Conservation (phyloP, 2,888 invertebrate genomes). For the Myopa testacea region DNA sequence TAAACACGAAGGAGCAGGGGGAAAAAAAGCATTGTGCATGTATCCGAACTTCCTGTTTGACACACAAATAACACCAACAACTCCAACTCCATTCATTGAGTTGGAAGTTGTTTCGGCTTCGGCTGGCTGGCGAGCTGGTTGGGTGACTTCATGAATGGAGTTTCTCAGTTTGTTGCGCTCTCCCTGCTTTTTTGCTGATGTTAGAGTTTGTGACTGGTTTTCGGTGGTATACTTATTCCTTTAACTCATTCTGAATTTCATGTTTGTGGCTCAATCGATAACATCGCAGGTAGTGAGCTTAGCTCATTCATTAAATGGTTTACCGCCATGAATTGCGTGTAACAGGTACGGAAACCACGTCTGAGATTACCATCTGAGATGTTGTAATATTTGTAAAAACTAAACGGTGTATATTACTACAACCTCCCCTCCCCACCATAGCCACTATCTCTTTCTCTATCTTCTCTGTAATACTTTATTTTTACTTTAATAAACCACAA, state of each 20-base stretch:
- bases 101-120: neutral
- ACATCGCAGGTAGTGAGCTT: neutral
- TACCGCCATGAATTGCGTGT: neutral
- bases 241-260: constrained; percentile 10
- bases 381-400: too few relatives aligned
- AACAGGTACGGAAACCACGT: too few relatives aligned
- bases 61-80: constrained; percentile 13
- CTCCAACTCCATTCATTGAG: neutral
- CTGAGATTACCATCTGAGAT: too few relatives aligned
- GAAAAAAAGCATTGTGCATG: constrained; percentile 12
- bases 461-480: too few relatives aligned
- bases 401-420: too few relatives aligned
- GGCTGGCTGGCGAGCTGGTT: neutral
- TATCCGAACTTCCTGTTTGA: constrained; percentile 12
- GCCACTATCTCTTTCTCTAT: too few relatives aligned
- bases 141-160: constrained; percentile 34
- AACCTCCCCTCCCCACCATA: too few relatives aligned
- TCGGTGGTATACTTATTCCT: neutral
- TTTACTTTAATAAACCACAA: too few relatives aligned
- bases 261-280: constrained; percentile 9
- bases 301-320: constrained; percentile 14
- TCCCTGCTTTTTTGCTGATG: neutral
- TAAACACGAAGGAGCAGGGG: neutral
- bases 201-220: neutral
- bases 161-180: constrained; percentile 13